phyloP scores from a whole-genome alignment of 2,797 vertebrate genomes.

The Limosa lapponica region DNA sequence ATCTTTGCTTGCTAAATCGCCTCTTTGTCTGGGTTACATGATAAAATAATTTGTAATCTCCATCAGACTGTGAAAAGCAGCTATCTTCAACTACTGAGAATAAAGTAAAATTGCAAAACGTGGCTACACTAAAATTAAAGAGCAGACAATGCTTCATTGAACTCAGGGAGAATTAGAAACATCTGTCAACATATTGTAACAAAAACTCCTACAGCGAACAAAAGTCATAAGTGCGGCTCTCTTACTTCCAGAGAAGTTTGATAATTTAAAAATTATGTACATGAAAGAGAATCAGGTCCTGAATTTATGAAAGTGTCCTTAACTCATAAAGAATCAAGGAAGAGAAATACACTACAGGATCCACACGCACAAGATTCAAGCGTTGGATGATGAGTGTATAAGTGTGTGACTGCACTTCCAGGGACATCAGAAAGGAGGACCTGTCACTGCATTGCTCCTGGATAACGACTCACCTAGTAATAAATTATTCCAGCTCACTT shows the following conservation, averaged over 20 bases:
- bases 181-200: not conserved
- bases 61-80: not conserved
- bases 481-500: not conserved
- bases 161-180: conserved; percentile 5
- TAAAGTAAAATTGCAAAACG: not conserved
- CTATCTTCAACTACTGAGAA: not conserved
- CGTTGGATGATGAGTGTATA: not conserved
- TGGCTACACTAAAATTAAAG: not conserved
- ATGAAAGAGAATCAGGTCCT: not conserved
- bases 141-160: not conserved
- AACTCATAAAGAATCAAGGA: not conserved
- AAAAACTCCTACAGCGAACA: not conserved
- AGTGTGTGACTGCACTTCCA: not conserved
- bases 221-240: not conserved
- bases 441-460: not conserved
- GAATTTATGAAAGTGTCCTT: not conserved
- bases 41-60: not conserved
- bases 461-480: not conserved
- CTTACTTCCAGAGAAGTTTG: not conserved
- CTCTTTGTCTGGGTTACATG: not conserved
- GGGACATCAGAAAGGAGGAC: not conserved
- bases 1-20: not conserved
- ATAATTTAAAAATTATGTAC: not conserved
- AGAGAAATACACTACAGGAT: not conserved
- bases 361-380: not conserved